Percentiles rank a stretch among this genome's conserved stretches.
These are phyloP conservation scores for Pseudomyrmex dendroicus DNA, from an alignment of 1,140 invertebrate genomes.

Conservation along the genomic window DNA sequence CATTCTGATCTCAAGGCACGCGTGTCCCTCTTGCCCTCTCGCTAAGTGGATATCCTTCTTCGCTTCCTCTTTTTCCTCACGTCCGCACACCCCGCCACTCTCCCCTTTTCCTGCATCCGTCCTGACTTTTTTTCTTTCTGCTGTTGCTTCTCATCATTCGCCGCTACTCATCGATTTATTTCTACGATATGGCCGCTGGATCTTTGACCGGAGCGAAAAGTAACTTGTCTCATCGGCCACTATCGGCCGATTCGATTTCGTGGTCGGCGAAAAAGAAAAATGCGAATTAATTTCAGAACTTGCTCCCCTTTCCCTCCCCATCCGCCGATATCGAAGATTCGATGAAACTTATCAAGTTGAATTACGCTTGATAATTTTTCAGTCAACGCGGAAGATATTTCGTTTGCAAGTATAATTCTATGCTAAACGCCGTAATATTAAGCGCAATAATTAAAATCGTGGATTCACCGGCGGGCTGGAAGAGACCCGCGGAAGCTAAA, in stretches of 20 bases:
- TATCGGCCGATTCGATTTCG: constrained; percentile 12
- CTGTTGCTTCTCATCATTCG: not conserved
- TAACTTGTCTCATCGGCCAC: constrained; percentile 29
- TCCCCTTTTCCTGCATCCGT: not conserved
- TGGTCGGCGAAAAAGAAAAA: constrained; percentile 46
- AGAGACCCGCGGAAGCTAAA: constrained; percentile 26
- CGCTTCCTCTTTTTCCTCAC: constrained; percentile 36
- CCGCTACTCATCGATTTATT: constrained; percentile 27
- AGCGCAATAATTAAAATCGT: constrained; percentile 67
- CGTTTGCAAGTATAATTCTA: constrained; percentile 68
- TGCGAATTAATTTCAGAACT: constrained; percentile 62
- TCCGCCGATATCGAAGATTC: constrained; percentile 49
- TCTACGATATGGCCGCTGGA: constrained; percentile 29
- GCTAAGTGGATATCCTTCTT: constrained; percentile 59
- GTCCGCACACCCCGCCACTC: not conserved
- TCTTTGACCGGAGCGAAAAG: constrained; percentile 22
- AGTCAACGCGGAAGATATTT: constrained; percentile 50
- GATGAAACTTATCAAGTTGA: constrained; percentile 59
- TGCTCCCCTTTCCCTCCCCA: not conserved
- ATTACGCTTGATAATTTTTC: constrained; percentile 65
- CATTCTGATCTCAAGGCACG: constrained; percentile 48
- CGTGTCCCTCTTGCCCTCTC: constrained; percentile 60
- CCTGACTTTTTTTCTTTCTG: not conserved
- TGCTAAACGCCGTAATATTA: constrained; percentile 49
- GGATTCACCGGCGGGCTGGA: constrained; percentile 33